These are phyloP conservation scores for Daboia siamensis DNA, from an alignment of 2,113 vertebrate genomes.

Conservation along the genomic window DNA sequence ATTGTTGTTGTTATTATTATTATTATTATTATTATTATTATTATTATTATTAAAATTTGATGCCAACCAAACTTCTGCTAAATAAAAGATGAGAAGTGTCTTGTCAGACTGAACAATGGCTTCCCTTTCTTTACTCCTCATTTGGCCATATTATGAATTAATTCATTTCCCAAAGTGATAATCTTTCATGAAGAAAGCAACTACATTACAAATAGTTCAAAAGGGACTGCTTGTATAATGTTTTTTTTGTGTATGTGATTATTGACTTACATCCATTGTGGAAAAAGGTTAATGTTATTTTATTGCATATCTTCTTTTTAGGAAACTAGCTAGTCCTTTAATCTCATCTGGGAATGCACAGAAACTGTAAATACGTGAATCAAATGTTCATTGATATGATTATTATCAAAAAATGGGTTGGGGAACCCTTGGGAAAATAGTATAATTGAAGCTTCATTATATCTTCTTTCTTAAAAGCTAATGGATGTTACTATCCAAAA, in stretches of 20 bases:
- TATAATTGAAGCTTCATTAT: background rate
- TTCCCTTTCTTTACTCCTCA: background rate
- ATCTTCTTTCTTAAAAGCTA: background rate
- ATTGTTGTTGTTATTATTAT: no score
- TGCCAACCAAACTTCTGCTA: background rate
- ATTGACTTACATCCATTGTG: background rate
- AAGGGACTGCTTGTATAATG: background rate
- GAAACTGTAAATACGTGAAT: background rate
- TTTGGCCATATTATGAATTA: background rate
- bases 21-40: no score
- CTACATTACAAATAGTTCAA: background rate
- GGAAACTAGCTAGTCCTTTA: background rate
- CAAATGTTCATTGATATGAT: background rate
- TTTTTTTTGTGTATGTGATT: background rate
- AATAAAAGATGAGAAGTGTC: background rate
- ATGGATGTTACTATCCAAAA: slow-evolving; percentile 11
- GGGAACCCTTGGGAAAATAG: slow-evolving; percentile 14
- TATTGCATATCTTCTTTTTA: background rate
- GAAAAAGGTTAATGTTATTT: background rate
- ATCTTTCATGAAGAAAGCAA: background rate
- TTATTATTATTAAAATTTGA: background rate
- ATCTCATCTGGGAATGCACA: background rate
- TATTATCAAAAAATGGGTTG: background rate
- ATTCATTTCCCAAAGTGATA: background rate
- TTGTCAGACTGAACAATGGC: background rate